Base-by-base conservation (phyloP, 1,140 invertebrate genomes). In the Drosophila ogumai region DNA sequence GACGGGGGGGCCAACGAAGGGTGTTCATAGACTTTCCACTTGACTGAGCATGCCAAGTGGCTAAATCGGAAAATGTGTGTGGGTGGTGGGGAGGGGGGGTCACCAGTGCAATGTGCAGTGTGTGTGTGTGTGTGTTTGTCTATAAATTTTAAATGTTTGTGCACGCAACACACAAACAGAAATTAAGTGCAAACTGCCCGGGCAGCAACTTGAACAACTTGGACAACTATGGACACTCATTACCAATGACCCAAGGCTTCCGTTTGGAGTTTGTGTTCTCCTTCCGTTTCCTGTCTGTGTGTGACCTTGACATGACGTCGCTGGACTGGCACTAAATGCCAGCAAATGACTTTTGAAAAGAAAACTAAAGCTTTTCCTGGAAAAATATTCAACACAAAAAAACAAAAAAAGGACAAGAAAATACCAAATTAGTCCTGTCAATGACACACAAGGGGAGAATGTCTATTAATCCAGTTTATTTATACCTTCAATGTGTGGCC, bases 81-180 rank as follows among this genome's bases (percentile, higher is more conserved):
- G 28, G 3, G 25, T 9, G 28, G 10, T 3, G 68, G 25, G 6
- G 2, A 6, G 6, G 19, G 6, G 43, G 22, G 0, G 15, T 9
- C 22, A n/a, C 3, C n/a, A 32, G n/a, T 32, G 28, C 49, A 50
- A 7, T 17, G 49, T 31, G 47, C 25, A 49, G 15, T n/a, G 46
- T 31, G 25, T 31, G 25, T n/a, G 15, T 13, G 46, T 17, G 47
- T 13, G 12, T 19, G 67, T 73, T 73, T 73, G 69, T 73, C 69
- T 73, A 73, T 73, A 73, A 73, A 73, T 73, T 73, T 73, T 73
- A 73, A 73, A 73, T 73, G 69, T 59, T 72, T 73, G 69, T 73
- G 69, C 69, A 73, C 69, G 69, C 69, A 73, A 73, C 54, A 59
- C 54, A 72, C 52, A 73, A 72, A 73, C 55, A 73, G 69, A 50